phyloP scores from a whole-genome alignment of 2,888 invertebrate species.

The Dryadula phaetusa region DNA sequence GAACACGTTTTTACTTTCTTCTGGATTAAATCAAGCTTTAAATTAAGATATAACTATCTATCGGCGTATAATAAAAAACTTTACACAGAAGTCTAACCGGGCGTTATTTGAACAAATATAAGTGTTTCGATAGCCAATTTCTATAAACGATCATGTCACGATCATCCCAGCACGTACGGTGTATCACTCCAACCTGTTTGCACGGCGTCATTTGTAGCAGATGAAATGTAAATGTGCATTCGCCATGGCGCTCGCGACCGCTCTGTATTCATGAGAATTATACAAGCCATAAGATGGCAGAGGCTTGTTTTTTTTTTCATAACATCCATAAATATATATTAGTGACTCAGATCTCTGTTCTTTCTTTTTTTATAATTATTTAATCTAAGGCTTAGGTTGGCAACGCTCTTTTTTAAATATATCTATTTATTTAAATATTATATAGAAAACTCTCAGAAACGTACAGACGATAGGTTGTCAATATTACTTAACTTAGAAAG shows the following conservation, averaged over 20 bases:
- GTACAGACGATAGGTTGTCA: too few relatives aligned
- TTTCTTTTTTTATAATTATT: neutral
- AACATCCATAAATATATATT: neutral
- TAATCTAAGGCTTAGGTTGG: too few relatives aligned
- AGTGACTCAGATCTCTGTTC: neutral
- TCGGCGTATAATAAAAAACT: neutral
- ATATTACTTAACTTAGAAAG: too few relatives aligned
- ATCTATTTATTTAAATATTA: too few relatives aligned
- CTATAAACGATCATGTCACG: slow-evolving; percentile 54
- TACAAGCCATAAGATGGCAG: slow-evolving; percentile 47
- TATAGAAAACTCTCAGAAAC: too few relatives aligned
- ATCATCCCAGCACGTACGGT: slow-evolving; percentile 62
- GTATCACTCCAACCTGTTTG: slow-evolving; percentile 67
- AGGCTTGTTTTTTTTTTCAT: neutral
- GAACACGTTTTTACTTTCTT: too few relatives aligned
- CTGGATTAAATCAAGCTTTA: too few relatives aligned
- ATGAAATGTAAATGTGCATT: slow-evolving; percentile 83
- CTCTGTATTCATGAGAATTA: slow-evolving; percentile 79
- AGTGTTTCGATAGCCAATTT: slow-evolving; percentile 16
- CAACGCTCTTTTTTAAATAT: too few relatives aligned
- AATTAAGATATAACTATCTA: too few relatives aligned
- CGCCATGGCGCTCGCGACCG: slow-evolving; percentile 79
- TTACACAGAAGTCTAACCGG: slow-evolving; percentile 4
- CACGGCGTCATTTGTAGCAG: slow-evolving; percentile 81
- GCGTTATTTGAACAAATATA: slow-evolving; percentile 1